Percentiles rank a stretch among this genome's conserved stretches.
phyloP scores from a whole-genome alignment of 2,797 vertebrate genomes.

The Chaunax sp. region DNA sequence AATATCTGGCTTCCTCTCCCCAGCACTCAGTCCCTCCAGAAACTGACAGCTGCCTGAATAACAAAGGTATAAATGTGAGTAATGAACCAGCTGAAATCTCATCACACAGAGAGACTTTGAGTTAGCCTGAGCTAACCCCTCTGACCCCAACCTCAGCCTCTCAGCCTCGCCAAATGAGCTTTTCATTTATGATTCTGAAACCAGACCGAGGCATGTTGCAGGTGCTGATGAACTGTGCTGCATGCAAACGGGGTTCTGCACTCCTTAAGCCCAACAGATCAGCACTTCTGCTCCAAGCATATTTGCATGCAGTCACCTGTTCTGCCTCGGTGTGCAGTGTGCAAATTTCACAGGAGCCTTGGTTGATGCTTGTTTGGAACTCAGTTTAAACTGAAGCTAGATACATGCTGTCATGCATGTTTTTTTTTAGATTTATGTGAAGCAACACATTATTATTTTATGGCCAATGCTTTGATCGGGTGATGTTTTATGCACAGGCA shows the following conservation, averaged over 20 bases:
- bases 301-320: constrained; percentile 56
- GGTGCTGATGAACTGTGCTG: constrained; percentile 50
- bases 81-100: constrained; percentile 70
- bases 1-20: constrained; percentile 27
- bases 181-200: constrained; percentile 75
- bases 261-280: constrained; percentile 57
- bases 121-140: constrained; percentile 52
- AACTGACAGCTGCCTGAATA: constrained; percentile 63
- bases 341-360: constrained; percentile 33
- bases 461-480: constrained; percentile 43
- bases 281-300: constrained; percentile 45
- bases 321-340: constrained; percentile 25
- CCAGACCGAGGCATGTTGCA: constrained; percentile 50
- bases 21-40: constrained; percentile 41
- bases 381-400: constrained; percentile 22
- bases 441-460: constrained; percentile 66
- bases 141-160: constrained; percentile 49
- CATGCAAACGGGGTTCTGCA: constrained; percentile 62
- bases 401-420: constrained; percentile 19
- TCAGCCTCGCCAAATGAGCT: constrained; percentile 71
- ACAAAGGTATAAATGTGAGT: constrained; percentile 57
- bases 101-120: constrained; percentile 65
- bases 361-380: constrained; percentile 39
- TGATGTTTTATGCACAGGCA: constrained; percentile 50
- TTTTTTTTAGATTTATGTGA: constrained; percentile 20